Evolutionary conservation across 1,140 invertebrate species (phyloP).

Genomic region (Eciton burchellii): DNA sequence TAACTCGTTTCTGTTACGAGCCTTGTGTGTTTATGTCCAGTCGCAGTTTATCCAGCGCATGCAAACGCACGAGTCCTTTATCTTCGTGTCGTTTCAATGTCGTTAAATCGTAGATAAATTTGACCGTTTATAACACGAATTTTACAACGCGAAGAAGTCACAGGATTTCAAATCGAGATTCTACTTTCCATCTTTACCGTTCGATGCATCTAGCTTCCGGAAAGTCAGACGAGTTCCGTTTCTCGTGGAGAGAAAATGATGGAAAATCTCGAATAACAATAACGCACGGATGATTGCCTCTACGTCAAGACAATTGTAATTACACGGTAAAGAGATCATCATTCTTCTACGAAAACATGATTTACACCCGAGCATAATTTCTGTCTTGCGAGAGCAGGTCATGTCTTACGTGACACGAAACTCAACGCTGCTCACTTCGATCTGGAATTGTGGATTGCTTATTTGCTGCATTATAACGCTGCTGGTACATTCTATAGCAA

Average conservation of each 20-base stretch:
- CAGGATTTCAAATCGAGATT: neutral
- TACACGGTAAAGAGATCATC: too few relatives aligned
- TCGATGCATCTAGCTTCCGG: too few relatives aligned
- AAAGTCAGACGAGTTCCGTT: too few relatives aligned
- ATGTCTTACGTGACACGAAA: slow-evolving; percentile 1
- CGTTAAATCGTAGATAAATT: slow-evolving; percentile 8
- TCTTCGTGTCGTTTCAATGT: neutral
- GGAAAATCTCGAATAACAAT: too few relatives aligned
- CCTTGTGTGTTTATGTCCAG: slow-evolving; percentile 2
- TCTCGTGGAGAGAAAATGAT: too few relatives aligned
- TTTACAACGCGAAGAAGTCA: slow-evolving; percentile 3
- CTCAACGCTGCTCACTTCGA: neutral
- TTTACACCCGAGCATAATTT: too few relatives aligned
- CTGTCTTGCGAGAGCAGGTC: neutral
- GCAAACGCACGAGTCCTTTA: neutral
- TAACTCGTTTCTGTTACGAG: neutral
- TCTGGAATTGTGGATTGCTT: slow-evolving; percentile 3
- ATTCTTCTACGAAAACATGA: too few relatives aligned
- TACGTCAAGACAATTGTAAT: too few relatives aligned
- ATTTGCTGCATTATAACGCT: neutral
- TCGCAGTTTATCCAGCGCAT: slow-evolving; percentile 1
- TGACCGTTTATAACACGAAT: neutral
- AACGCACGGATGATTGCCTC: too few relatives aligned
- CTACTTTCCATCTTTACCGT: too few relatives aligned
- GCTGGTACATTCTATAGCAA: neutral